Base-by-base conservation (phyloP, 2,888 invertebrate species). In the Maniola hyperantus region DNA sequence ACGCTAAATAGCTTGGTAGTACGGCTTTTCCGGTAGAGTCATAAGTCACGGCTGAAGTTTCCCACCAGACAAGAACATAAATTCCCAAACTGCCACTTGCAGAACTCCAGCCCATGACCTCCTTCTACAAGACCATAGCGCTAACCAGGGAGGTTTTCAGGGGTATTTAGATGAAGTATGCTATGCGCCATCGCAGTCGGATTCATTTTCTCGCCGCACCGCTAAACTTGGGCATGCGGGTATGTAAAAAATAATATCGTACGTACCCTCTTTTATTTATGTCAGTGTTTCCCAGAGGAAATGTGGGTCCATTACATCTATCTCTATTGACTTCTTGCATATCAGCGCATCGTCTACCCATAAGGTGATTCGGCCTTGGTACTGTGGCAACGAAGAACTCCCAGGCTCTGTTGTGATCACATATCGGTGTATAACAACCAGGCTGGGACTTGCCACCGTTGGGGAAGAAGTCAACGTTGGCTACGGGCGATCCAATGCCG, bases 401-500 rank as follows among this genome's bases (percentile, higher is more conserved):
- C 82, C 82, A 86, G 0, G 87, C 78, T 5, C 83, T 79, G 59
- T 80, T 79, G 69, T 86, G 87, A 65, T 80, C 79, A 69, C 87
- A 87, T 6, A 81, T 10, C 33, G 72, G 73, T n/a, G 78, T 78
- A 2, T 72, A 2, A 46, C 86, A 87, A 0, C 82, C 84, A 5
- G 86, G 85, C 66, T 87, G 85, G 13, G 73, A 73, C 36, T 62
- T 77, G 2, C 94, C 94, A 51, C 90, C 87, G 70, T 94, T 94
- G n/a, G 93, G 93, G 85, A 91, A 94, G 80, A 94, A 94, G 77
- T 94, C 94, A 7, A 82, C 93, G 67, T 92, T 83, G 0, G 91
- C 93, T 4, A 93, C 80, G 6, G 72, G 73, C 68, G 26, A 20
- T 15, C 57, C 62, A 18, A 73, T 70, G 6, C 72, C 72, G 68